phyloP scores from a whole-genome alignment of 2,797 vertebrate genomes.

The Pangasius larnaudii region DNA sequence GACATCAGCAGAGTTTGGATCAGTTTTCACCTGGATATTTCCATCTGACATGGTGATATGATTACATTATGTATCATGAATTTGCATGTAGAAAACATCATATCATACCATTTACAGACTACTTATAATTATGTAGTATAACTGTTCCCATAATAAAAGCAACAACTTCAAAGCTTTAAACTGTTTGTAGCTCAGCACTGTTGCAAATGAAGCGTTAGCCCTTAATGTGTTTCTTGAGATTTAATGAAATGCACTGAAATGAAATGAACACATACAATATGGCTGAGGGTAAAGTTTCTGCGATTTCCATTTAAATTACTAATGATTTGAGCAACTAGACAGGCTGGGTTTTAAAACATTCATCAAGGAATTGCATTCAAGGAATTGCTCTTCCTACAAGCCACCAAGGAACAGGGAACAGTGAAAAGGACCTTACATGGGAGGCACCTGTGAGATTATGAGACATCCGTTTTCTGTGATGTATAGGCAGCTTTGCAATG shows the following conservation, averaged over 20 bases:
- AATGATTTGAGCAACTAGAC: not conserved
- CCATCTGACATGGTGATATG: not conserved
- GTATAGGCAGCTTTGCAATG: not conserved
- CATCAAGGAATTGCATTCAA: not conserved
- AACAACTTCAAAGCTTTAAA: not conserved
- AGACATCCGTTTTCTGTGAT: not conserved
- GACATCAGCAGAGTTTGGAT: not conserved
- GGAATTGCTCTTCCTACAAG: not conserved
- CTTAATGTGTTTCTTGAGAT: not conserved
- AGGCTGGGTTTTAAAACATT: not conserved
- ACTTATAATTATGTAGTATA: not conserved
- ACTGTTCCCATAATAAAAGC: constrained; percentile 1
- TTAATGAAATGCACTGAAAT: constrained; percentile 1
- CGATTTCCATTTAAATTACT: constrained; percentile 6
- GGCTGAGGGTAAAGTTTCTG: not conserved
- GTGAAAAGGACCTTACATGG: not conserved
- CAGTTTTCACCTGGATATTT: not conserved
- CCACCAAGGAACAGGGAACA: not conserved
- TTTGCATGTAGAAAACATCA: not conserved
- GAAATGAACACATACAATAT: not conserved
- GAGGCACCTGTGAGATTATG: constrained; percentile 1
- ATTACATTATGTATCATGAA: not conserved
- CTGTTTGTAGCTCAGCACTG: not conserved
- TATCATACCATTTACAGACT: too few species aligned
- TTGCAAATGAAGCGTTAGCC: constrained; percentile 1